Conservation (phyloP, 1,140 invertebrate species). For the Planococcus citri region DNA sequence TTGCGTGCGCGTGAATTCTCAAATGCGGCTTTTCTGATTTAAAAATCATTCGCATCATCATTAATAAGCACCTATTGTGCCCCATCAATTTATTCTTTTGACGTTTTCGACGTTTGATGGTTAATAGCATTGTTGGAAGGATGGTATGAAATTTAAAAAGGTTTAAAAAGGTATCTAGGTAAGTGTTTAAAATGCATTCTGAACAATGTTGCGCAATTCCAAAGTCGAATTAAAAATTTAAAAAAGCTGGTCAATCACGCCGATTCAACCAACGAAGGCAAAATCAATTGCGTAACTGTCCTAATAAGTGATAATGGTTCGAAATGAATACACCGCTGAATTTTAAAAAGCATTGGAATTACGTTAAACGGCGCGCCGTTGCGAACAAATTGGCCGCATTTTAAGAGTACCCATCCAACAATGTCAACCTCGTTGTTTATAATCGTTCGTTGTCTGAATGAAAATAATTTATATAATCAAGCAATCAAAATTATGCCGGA, state of each 20-base stretch:
- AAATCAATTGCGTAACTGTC: background rate
- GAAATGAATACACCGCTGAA: background rate
- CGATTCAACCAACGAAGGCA: background rate
- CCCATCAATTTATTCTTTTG: background rate
- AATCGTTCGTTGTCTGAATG: too few species aligned
- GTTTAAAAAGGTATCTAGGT: background rate
- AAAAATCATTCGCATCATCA: background rate
- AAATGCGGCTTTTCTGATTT: background rate
- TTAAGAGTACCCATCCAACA: background rate
- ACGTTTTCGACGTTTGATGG: background rate
- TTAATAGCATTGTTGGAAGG: background rate
- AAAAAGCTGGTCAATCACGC: background rate
- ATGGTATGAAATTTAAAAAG: background rate
- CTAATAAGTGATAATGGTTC: background rate
- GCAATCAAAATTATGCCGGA: too few species aligned
- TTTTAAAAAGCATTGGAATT: background rate
- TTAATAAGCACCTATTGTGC: background rate
- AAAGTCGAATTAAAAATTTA: background rate
- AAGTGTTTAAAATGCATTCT: background rate
- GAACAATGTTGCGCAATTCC: background rate
- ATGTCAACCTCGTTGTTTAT: too few species aligned
- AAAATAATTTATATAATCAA: too few species aligned
- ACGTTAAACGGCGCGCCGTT: too few species aligned
- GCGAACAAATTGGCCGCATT: background rate
- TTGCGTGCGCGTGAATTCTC: background rate